Conservation (phyloP, 2,797 vertebrate species). For the Mastacembelus armatus region DNA sequence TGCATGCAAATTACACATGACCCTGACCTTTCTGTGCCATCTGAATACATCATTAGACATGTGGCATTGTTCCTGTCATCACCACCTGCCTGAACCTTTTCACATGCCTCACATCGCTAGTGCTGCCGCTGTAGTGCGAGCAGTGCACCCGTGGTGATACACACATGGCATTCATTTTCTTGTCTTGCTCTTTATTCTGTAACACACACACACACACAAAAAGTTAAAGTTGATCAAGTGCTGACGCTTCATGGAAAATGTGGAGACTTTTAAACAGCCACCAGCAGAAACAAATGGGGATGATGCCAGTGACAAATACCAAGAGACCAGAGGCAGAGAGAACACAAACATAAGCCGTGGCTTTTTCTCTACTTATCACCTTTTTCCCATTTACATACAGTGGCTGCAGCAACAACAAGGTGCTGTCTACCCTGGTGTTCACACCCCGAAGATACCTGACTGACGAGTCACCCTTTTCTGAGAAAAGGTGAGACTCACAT, state of each 20-base stretch:
- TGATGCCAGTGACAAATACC: too few relatives aligned
- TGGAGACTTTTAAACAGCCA: too few relatives aligned
- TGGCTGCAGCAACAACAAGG: neutral
- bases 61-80: neutral
- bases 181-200: neutral
- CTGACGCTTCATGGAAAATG: too few relatives aligned
- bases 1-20: constrained; percentile 20
- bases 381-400: neutral
- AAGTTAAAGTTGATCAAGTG: too few relatives aligned
- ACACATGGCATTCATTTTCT: too few relatives aligned
- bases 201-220: too few relatives aligned
- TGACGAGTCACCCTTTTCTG: constrained; percentile 18
- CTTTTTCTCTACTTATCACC: neutral
- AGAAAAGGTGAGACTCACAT: neutral
- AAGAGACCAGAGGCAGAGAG: neutral
- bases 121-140: too few relatives aligned
- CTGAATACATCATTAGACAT: constrained; percentile 22
- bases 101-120: neutral
- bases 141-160: too few relatives aligned
- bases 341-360: neutral
- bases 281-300: too few relatives aligned
- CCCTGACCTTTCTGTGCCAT: constrained; percentile 5
- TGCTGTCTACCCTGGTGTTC: neutral
- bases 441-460: neutral
- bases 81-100: neutral